Percentiles rank a stretch among this genome's conserved stretches.
Conservation (phyloP, 2,113 vertebrate genomes). For the Perognathus longimembris region DNA sequence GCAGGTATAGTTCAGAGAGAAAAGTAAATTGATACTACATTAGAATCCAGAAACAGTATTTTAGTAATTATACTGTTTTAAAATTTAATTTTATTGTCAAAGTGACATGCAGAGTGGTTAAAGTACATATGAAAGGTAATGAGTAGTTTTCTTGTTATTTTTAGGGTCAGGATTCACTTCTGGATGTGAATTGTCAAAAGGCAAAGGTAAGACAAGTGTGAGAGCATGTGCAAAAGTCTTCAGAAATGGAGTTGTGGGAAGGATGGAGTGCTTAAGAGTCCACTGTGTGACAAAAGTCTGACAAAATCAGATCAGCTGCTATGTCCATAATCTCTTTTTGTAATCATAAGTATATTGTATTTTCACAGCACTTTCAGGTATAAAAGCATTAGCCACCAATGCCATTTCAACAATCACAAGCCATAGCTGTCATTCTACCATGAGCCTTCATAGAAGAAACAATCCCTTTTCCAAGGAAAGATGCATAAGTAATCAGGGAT, state of each 20-base stretch:
- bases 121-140: too few relatives aligned
- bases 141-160: too few relatives aligned
- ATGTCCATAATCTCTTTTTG: not conserved
- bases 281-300: not conserved
- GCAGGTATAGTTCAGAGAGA: accelerated
- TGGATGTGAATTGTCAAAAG: not conserved
- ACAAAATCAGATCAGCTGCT: not conserved
- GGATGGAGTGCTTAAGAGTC: accelerated
- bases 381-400: not conserved
- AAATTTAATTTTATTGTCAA: too few relatives aligned
- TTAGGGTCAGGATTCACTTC: not conserved
- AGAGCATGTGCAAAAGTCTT: not conserved
- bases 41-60: not conserved
- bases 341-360: not conserved
- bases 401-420: not conserved
- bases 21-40: not conserved
- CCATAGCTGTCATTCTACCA: not conserved
- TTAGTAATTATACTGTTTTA: too few relatives aligned
- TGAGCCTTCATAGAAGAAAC: not conserved
- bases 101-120: too few relatives aligned
- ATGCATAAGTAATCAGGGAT: not conserved
- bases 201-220: not conserved
- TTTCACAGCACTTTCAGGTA: not conserved
- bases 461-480: not conserved
- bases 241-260: too few relatives aligned